A percentile compares a stretch with the other conserved stretches of the same genome.
These are phyloP conservation scores for Lepidurus apus DNA, from an alignment of 1,140 invertebrate species.

Conservation along the genomic window DNA sequence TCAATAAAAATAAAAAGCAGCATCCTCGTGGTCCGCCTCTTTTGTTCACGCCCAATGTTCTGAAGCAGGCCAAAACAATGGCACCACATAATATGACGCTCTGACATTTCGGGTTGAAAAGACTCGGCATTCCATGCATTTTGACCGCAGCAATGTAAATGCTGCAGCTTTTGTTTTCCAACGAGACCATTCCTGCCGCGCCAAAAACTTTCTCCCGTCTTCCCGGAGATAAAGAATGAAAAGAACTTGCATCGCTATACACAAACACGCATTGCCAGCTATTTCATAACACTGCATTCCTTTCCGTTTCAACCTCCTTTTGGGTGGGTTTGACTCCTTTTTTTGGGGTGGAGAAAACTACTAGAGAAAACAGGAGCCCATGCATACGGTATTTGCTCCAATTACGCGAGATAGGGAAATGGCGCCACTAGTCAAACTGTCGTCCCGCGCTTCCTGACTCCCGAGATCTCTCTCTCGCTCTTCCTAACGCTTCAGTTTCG, in stretches of 20 bases:
- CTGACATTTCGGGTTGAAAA: conserved; percentile 19
- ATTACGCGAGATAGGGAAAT: too few species aligned
- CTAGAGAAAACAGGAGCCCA: background rate
- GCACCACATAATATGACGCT: background rate
- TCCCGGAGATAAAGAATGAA: conserved; percentile 12
- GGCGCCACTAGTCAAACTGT: too few species aligned
- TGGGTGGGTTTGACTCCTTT: background rate
- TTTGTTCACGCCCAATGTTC: background rate
- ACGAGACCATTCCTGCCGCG: background rate
- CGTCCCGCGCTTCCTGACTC: too few species aligned
- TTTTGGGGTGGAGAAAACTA: background rate
- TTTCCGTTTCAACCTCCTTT: background rate
- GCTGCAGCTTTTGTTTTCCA: background rate
- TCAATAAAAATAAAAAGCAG: background rate
- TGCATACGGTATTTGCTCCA: too few species aligned
- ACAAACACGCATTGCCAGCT: background rate
- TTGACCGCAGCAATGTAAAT: conserved; percentile 21
- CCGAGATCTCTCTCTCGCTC: too few species aligned
- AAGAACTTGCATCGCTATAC: background rate
- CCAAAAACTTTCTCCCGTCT: background rate
- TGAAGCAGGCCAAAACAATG: background rate
- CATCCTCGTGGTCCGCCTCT: background rate
- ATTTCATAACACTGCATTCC: background rate
- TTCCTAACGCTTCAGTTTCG: too few species aligned
- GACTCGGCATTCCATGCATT: background rate